A percentile compares a stretch with the other conserved stretches of the same genome.
Conservation (phyloP, 1,140 invertebrate species). For the Ips typographus region DNA sequence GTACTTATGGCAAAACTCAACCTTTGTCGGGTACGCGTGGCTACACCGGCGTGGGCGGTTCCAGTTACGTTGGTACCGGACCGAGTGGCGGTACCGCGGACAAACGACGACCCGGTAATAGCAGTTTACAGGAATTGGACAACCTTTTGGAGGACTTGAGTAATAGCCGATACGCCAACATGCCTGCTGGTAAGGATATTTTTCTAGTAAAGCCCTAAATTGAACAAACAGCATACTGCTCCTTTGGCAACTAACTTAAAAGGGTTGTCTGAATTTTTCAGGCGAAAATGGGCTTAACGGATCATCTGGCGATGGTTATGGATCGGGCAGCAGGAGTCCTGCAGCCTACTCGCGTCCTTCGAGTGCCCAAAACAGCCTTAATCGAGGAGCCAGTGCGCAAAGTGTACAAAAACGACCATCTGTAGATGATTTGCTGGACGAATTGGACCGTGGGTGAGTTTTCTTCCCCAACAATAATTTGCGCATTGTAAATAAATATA, state of each 20-base stretch:
- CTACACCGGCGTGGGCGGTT: constrained; percentile 16
- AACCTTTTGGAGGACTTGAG: constrained; percentile 89
- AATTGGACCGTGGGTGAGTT: constrained; percentile 78
- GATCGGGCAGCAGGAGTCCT: constrained; percentile 47
- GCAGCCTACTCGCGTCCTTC: constrained; percentile 46
- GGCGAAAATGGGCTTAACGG: constrained; percentile 46
- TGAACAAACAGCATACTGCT: neutral
- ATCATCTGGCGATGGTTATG: constrained; percentile 39
- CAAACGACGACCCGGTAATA: constrained; percentile 57
- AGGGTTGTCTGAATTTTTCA: constrained; percentile 5
- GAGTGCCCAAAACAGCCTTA: constrained; percentile 49
- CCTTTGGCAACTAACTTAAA: neutral
- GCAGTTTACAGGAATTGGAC: constrained; percentile 89
- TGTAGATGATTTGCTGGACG: constrained; percentile 85
- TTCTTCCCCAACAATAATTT: neutral
- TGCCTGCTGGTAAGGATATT: constrained; percentile 35
- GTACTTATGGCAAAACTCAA: constrained; percentile 68
- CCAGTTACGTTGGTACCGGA: constrained; percentile 27
- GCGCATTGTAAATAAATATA: neutral
- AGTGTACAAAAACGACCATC: constrained; percentile 63
- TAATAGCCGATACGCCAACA: constrained; percentile 48
- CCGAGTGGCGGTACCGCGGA: constrained; percentile 31
- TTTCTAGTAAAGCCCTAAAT: neutral
- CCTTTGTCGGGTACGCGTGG: constrained; percentile 44
- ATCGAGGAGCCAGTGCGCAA: constrained; percentile 58